Base-by-base conservation (phyloP, 2,797 vertebrate genomes). In the Centropyge bicolor region DNA sequence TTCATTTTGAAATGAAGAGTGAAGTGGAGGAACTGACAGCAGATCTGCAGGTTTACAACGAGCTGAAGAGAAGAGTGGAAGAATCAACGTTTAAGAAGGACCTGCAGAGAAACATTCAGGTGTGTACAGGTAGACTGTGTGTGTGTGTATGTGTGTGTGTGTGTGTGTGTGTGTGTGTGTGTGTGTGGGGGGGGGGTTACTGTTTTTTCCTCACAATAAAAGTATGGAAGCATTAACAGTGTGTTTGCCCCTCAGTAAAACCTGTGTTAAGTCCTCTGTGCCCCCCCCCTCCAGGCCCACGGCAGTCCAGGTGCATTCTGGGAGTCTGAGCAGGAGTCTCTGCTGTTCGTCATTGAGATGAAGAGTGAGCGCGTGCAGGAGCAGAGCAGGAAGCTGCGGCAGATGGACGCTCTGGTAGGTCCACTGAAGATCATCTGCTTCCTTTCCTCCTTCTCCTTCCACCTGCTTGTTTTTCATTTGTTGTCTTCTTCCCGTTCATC, bases 261-360 rank as follows among this genome's bases (percentile, higher is more conserved):
- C 46, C 16, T 22, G 5, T 12, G 10, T 49, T 6, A 49, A 6
- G 27, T 6, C n/a, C 22, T 45, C 3, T 63, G 20, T 45, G 6
- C 22, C 46, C 3, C 2, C 19, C 8, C 10, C 13, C 11, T 52
- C 12, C 86, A 99, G 97, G 96, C 96, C 54, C 94, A 97, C 0
- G 97, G 98, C 69, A 98, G 96, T 83, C 97, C 96, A 56, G 96
- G 96, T 81, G 95, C 91, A 69, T 99, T 99, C 95, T 99, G 98
- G 98, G 96, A 98, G 85, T 97, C 97, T 54, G 97, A 99, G 90
- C 94, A 98, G 90, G 96, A 99, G 94, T 98, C 97, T 65, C 92
- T 99, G 85, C 93, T 98, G 86, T 97, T 98, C 8, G 98, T 99
- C 80, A 97, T 99, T 0, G 97, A 99, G 93, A 98, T 98, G 97